Evolutionary conservation across 2,113 vertebrate species (phyloP).

Genomic region (Corythoichthys haematopterus): DNA sequence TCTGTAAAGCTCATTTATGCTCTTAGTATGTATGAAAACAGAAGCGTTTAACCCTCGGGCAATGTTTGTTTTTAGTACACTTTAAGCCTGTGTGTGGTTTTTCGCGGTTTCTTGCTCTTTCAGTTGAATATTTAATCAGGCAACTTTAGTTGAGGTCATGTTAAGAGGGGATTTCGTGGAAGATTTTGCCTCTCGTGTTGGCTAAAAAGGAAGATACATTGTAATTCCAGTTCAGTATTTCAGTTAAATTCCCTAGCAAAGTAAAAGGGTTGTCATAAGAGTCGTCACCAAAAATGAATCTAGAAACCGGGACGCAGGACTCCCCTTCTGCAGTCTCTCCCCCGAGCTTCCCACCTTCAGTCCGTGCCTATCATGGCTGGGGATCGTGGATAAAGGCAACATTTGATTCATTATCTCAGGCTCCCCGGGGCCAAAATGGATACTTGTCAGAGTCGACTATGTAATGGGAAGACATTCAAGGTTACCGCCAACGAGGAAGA

Average conservation of each 20-base stretch:
- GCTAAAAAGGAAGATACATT: too few species aligned
- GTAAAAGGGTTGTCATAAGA: too few species aligned
- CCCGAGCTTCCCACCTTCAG: constrained; percentile 34
- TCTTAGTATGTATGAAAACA: not conserved
- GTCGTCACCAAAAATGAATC: too few species aligned
- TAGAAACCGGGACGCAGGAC: constrained; percentile 7
- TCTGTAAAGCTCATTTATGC: not conserved
- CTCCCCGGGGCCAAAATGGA: constrained; percentile 46
- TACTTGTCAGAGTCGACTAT: constrained; percentile 48
- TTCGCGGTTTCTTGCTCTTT: not conserved
- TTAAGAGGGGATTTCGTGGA: not conserved
- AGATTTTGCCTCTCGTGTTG: not conserved
- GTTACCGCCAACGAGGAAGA: constrained; percentile 37
- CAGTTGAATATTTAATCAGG: not conserved
- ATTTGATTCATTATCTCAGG: constrained; percentile 68
- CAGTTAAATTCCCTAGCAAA: too few species aligned
- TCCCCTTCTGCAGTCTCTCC: constrained; percentile 45
- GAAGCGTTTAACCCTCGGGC: not conserved
- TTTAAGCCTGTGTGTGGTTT: too few species aligned
- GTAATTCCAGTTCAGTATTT: too few species aligned
- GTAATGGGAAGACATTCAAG: constrained; percentile 62
- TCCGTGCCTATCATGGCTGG: constrained; percentile 54
- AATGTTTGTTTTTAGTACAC: not conserved
- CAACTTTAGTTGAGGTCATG: not conserved
- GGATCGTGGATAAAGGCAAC: constrained; percentile 60